Evolutionary conservation across 2,797 vertebrate species (phyloP).

Genomic region (Australoheros facetus): DNA sequence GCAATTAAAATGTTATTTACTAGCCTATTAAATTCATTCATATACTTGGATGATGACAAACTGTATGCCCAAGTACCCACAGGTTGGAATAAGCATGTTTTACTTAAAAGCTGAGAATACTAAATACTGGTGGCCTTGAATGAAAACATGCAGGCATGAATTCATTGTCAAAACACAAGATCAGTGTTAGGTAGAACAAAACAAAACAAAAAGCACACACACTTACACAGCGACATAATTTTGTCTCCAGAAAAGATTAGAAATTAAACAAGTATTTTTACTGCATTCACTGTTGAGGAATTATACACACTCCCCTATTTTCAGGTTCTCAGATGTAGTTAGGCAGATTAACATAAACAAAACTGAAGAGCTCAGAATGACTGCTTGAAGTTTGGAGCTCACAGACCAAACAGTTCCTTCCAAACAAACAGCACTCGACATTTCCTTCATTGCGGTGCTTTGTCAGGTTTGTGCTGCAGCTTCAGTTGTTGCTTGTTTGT

Average conservation of each 20-base stretch:
- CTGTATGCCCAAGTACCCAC: neutral
- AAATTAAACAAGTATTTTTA: neutral
- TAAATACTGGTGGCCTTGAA: constrained; percentile 10
- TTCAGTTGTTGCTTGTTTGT: neutral
- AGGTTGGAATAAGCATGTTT: constrained; percentile 13
- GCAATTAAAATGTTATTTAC: constrained; percentile 23
- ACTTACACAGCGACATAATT: neutral
- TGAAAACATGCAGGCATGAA: constrained; percentile 4
- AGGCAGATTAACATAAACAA: neutral
- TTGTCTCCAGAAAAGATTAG: neutral
- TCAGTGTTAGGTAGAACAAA: constrained; percentile 6
- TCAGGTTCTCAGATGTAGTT: neutral
- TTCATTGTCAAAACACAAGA: constrained; percentile 22
- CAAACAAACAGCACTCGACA: neutral
- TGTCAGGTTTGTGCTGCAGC: neutral
- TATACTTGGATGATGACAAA: constrained; percentile 8
- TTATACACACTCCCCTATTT: neutral
- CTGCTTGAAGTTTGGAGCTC: neutral
- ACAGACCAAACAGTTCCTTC: neutral
- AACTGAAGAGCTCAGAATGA: neutral
- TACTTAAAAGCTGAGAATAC: neutral
- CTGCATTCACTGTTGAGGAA: neutral
- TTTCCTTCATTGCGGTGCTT: neutral
- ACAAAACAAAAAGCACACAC: constrained; percentile 1
- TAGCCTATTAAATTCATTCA: constrained; percentile 33